Base-by-base conservation (phyloP, 1,140 invertebrate genomes). In the Megathymus violae region DNA sequence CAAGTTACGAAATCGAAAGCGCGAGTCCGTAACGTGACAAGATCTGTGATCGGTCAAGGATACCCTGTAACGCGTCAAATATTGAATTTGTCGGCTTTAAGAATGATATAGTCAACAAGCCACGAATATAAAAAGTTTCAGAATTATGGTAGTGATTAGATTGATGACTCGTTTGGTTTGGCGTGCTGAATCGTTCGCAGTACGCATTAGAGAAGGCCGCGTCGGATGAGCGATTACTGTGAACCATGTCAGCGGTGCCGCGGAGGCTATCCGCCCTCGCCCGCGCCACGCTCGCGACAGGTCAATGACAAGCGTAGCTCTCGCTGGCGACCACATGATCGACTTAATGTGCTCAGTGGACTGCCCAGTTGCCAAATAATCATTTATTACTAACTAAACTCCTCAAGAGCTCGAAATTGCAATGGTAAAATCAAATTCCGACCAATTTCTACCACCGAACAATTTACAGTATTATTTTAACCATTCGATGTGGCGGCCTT, bases 181-280 rank as follows among this genome's bases (percentile, higher is more conserved):
- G 19, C 19, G 19, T 22, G 19, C 5, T 11, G n/a, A 36, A 63
- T 17, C 31, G 47, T 58, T 19, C 46, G 13, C 44, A 25, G 40
- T n/a, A 16, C 46, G 14, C 25, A 62, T 38, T 46, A 58, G 69
- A 67, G 82, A 85, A 87, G 83, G 87, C 73, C 80, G 69, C 71
- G 71, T 65, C 77, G 83, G 85, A 87, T 82, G 81, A 82, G 72
- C 76, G 80, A 80, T 83, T 76, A 80, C 78, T 80, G 80, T 76
- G 79, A 84, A 80, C 77, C 80, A 73, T 84, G 85, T 84, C 81
- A 82, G 73, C 76, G 71, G 59, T 80, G 79, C 78, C 82, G 75
- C 71, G 74, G 72, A 67, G 64, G 71, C 77, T 82, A 88, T 82
- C 80, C 72, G 71, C 4, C 3, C 48, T 60, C 73, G 76, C 72